Conservation (phyloP, 2,888 invertebrate genomes). For the Cantharis nigra region DNA sequence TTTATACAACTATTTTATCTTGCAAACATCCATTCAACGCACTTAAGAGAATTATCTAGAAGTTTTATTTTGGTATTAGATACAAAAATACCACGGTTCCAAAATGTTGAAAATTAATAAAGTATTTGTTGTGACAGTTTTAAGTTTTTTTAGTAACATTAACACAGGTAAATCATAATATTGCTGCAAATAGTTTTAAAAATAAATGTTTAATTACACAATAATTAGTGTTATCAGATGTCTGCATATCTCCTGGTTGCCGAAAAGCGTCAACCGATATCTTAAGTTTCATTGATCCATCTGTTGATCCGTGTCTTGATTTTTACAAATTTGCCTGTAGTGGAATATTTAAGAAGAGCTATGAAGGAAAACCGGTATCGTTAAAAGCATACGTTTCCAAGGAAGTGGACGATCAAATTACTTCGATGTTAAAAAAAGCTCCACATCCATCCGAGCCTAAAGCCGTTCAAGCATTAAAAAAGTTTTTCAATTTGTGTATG, state of each 20-base stretch:
- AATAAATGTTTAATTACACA: not conserved
- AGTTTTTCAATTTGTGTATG: conserved; percentile 55
- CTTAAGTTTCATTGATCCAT: conserved; percentile 67
- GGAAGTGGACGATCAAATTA: conserved; percentile 55
- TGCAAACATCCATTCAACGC: conserved; percentile 1
- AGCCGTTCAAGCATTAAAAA: conserved; percentile 54
- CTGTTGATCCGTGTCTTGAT: conserved; percentile 74
- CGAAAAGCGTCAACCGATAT: conserved; percentile 74
- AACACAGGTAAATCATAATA: not conserved
- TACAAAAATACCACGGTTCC: not conserved
- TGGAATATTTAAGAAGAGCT: conserved; percentile 67
- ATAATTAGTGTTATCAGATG: conserved; percentile 1
- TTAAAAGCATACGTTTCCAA: conserved; percentile 56
- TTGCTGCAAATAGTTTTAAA: not conserved
- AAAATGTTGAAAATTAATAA: not conserved
- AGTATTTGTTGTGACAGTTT: not conserved
- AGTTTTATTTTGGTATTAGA: not conserved
- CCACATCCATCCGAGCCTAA: conserved; percentile 47
- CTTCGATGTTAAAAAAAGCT: conserved; percentile 50
- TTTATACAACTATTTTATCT: conserved; percentile 3
- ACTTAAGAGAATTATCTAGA: not conserved
- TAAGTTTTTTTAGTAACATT: not conserved
- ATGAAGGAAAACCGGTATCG: conserved; percentile 68
- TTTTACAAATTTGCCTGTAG: conserved; percentile 79
- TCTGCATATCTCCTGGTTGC: conserved; percentile 67